phyloP scores from a whole-genome alignment of 2,797 vertebrate genomes.

The Hoplostethus atlanticus region DNA sequence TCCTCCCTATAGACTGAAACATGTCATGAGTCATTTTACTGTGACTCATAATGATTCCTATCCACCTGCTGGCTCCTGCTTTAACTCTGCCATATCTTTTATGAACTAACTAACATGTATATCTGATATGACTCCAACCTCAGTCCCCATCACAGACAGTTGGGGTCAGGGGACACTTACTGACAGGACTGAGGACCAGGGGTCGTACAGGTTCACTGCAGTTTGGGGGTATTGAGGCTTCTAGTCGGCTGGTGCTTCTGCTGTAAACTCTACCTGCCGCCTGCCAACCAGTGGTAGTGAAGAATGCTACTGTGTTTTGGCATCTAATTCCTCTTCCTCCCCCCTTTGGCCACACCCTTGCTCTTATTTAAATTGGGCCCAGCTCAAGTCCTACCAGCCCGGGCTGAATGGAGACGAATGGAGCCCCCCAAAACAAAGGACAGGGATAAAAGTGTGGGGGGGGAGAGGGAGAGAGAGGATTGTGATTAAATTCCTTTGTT shows the following conservation, averaged over 20 bases:
- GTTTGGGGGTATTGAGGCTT: constrained; percentile 6
- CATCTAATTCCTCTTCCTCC: constrained; percentile 46
- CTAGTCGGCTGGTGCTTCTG: background rate
- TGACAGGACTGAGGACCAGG: background rate
- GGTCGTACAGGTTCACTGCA: constrained; percentile 6
- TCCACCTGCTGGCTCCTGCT: constrained; percentile 12
- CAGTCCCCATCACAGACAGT: background rate
- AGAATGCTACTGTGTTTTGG: constrained; percentile 64
- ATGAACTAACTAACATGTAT: background rate
- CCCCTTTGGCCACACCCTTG: constrained; percentile 62
- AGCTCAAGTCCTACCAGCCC: constrained; percentile 59
- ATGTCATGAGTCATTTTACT: constrained; percentile 4
- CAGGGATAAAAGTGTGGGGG: constrained; percentile 54
- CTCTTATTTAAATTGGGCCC: constrained; percentile 64
- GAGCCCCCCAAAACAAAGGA: constrained; percentile 72
- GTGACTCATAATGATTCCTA: background rate
- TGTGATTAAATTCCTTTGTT: constrained; percentile 55
- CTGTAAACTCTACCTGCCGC: constrained; percentile 1
- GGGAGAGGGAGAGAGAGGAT: background rate
- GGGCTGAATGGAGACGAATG: constrained; percentile 69
- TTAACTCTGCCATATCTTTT: background rate
- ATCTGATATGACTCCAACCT: background rate
- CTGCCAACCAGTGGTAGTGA: constrained; percentile 50
- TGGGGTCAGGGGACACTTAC: background rate
- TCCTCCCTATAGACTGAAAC: background rate